phyloP scores from a whole-genome alignment of 2,797 vertebrate genomes.

The Epinephelus coioides region DNA sequence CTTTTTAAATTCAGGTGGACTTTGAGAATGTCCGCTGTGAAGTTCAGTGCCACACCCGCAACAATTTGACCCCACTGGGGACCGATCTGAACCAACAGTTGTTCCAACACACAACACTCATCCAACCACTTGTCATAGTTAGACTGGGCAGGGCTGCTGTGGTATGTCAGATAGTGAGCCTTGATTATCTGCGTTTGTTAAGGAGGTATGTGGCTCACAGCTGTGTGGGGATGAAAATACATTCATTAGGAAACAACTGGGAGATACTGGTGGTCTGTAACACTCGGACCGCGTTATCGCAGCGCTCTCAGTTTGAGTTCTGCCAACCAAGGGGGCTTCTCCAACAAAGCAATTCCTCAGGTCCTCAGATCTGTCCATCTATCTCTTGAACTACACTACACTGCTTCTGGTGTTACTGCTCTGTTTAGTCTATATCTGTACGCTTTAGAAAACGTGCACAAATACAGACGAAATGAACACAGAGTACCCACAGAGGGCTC shows the following conservation, averaged over 20 bases:
- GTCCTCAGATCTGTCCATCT: too few species aligned
- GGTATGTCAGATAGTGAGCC: conserved; percentile 29
- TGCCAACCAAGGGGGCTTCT: not conserved
- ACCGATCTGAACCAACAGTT: conserved; percentile 36
- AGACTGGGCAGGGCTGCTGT: conserved; percentile 41
- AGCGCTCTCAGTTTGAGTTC: not conserved
- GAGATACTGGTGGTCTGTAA: conserved; percentile 3
- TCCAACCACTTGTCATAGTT: conserved; percentile 30
- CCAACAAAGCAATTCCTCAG: not conserved
- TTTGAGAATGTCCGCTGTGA: conserved; percentile 2
- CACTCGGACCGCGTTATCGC: not conserved
- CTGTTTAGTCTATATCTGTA: too few species aligned
- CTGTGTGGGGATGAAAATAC: conserved; percentile 45
- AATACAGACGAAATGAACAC: too few species aligned
- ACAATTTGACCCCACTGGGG: conserved; percentile 9
- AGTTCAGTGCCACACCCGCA: conserved; percentile 16
- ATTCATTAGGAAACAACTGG: conserved; percentile 35
- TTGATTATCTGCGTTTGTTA: conserved; percentile 28
- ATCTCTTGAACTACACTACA: too few species aligned
- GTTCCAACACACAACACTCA: conserved; percentile 21
- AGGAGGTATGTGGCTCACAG: conserved; percentile 40
- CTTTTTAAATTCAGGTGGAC: not conserved
- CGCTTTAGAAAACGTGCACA: too few species aligned
- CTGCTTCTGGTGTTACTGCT: too few species aligned
- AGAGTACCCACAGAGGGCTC: too few species aligned